Conservation (phyloP, 2,888 invertebrate species). For the Formica aserva region DNA sequence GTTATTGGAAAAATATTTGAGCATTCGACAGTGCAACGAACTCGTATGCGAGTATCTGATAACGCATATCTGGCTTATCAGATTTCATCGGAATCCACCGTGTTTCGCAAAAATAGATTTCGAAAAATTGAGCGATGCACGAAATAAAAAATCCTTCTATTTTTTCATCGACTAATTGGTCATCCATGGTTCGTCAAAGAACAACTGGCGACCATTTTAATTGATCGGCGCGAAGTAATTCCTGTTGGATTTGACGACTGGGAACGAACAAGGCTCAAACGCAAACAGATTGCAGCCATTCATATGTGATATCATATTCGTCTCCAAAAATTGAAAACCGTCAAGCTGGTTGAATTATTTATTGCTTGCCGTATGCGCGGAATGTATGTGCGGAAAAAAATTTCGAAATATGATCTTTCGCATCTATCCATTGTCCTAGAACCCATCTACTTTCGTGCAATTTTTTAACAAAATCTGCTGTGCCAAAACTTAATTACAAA, state of each 20-base stretch:
- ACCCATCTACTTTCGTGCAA: neutral
- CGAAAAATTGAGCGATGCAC: conserved; percentile 20
- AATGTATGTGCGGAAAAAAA: neutral
- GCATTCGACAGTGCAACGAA: conserved; percentile 19
- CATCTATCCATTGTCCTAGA: neutral
- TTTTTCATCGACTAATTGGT: conserved; percentile 51
- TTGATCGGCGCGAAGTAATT: conserved; percentile 44
- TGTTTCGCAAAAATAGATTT: conserved; percentile 28
- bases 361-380: neutral
- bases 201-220: conserved; percentile 31
- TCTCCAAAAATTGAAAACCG: conserved; percentile 30
- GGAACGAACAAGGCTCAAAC: conserved; percentile 11
- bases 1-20: conserved; percentile 22
- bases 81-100: conserved; percentile 12
- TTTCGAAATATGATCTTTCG: conserved; percentile 13
- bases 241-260: conserved; percentile 42
- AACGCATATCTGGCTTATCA: conserved; percentile 43
- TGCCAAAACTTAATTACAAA: neutral
- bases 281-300: conserved; percentile 39
- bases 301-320: conserved; percentile 22
- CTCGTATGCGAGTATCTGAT: conserved; percentile 33
- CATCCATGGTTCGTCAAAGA: conserved; percentile 45
- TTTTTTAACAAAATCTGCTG: neutral
- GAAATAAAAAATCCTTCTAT: conserved; percentile 47
- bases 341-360: conserved; percentile 12